These are phyloP conservation scores for Rhagologus leucostigma DNA, from an alignment of 2,113 vertebrate species.

Conservation along the genomic window DNA sequence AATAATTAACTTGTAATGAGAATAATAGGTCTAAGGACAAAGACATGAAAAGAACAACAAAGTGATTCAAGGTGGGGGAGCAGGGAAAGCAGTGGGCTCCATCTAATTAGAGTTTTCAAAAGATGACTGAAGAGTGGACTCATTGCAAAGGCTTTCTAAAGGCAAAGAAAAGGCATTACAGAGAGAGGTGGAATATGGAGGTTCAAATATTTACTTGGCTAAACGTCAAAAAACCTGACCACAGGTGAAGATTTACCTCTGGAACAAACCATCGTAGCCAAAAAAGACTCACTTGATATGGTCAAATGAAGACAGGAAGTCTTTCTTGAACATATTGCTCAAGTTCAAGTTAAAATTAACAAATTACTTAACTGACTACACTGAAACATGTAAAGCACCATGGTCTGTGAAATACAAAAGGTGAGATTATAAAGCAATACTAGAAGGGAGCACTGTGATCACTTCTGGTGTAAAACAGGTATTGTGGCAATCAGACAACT, in stretches of 20 bases:
- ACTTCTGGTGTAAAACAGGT: background rate
- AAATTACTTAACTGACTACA: background rate
- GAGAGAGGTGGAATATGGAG: background rate
- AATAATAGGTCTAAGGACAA: conserved; percentile 45
- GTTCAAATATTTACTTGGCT: background rate
- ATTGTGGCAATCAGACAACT: background rate
- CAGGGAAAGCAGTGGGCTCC: background rate
- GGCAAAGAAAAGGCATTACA: background rate
- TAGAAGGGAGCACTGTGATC: background rate
- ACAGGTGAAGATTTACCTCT: background rate
- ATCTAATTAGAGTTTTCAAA: background rate
- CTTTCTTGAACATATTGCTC: background rate
- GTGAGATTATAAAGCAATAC: background rate
- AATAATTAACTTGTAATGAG: conserved; percentile 50
- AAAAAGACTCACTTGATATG: background rate
- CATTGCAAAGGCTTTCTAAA: background rate
- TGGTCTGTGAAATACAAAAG: background rate
- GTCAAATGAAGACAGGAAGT: background rate
- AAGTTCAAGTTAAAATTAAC: background rate
- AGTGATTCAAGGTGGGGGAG: background rate
- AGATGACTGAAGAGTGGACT: background rate
- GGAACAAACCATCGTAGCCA: background rate
- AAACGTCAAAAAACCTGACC: background rate
- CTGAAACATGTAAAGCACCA: background rate
- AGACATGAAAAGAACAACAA: conserved; percentile 32